Evolutionary conservation across 2,888 invertebrate species (phyloP).

Genomic region (Aleiodes alternator): DNA sequence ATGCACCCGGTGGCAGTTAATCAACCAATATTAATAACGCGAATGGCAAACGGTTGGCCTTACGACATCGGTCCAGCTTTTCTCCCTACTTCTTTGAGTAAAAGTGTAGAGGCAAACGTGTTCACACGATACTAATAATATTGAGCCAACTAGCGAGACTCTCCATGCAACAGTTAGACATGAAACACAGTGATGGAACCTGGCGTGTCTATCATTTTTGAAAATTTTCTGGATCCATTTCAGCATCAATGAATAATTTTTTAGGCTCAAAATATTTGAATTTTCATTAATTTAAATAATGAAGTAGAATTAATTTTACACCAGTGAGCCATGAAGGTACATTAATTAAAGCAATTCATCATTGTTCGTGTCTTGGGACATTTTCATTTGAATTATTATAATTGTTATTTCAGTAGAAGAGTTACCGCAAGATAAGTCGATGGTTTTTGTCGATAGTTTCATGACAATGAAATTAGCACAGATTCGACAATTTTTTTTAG

Average conservation of each 20-base stretch:
- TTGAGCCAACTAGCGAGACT: conserved; percentile 50
- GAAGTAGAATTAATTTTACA: too few relatives aligned
- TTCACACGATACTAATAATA: conserved; percentile 52
- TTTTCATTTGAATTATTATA: too few relatives aligned
- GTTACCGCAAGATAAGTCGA: too few relatives aligned
- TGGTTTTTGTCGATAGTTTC: too few relatives aligned
- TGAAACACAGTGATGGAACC: conserved; percentile 22
- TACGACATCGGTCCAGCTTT: conserved; percentile 53
- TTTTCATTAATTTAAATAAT: too few relatives aligned
- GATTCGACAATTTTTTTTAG: too few relatives aligned
- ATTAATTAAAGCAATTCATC: too few relatives aligned
- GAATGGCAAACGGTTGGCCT: conserved; percentile 53
- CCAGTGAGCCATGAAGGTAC: too few relatives aligned
- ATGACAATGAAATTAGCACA: too few relatives aligned
- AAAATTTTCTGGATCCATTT: conserved; percentile 5
- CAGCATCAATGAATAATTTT: conserved; percentile 12
- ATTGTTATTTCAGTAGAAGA: too few relatives aligned
- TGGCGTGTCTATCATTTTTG: conserved; percentile 16
- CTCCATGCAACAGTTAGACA: conserved; percentile 5
- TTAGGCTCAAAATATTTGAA: too few relatives aligned
- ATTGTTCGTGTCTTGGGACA: too few relatives aligned
- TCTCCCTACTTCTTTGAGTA: conserved; percentile 8
- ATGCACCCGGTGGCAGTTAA: conserved; percentile 71
- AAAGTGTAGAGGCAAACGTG: conserved; percentile 1
- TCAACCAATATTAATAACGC: conserved; percentile 73